phyloP scores from a whole-genome alignment of 2,113 vertebrate genomes.

The Tragulus kanchil region DNA sequence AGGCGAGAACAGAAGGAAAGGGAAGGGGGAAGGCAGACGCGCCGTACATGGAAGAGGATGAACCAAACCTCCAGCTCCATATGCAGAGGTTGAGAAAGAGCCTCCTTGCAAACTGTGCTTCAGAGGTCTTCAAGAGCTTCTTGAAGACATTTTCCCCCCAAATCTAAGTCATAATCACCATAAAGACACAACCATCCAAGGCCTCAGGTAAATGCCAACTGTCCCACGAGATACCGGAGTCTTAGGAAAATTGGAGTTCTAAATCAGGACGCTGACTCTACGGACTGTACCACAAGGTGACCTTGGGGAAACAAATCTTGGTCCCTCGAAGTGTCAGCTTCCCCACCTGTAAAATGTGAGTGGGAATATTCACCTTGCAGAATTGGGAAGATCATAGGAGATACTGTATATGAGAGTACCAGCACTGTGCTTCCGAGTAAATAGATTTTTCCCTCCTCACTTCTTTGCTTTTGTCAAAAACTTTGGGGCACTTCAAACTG shows the following conservation, averaged over 20 bases:
- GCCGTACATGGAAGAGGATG: not conserved
- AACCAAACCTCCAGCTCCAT: not conserved
- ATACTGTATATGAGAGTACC: not conserved
- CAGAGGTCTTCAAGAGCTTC: not conserved
- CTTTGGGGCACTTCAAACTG: not conserved
- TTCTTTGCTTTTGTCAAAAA: constrained; percentile 21
- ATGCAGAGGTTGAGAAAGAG: not conserved
- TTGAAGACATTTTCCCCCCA: not conserved
- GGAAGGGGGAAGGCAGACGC: not conserved
- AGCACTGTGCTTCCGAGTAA: not conserved
- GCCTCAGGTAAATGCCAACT: not conserved
- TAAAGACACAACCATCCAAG: not conserved
- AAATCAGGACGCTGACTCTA: not conserved
- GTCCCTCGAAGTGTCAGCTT: not conserved
- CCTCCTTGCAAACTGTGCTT: not conserved
- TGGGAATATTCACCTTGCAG: not conserved
- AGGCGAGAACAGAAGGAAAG: not conserved
- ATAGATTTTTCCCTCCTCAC: not conserved
- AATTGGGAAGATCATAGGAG: not conserved
- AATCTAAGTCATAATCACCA: not conserved
- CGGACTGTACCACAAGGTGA: not conserved
- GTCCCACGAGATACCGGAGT: not conserved
- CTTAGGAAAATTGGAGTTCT: not conserved
- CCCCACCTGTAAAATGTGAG: not conserved
- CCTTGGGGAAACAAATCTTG: not conserved